A percentile compares a stretch with the other conserved stretches of the same genome.
phyloP scores from a whole-genome alignment of 2,113 vertebrate species.

The Dromas ardeola region DNA sequence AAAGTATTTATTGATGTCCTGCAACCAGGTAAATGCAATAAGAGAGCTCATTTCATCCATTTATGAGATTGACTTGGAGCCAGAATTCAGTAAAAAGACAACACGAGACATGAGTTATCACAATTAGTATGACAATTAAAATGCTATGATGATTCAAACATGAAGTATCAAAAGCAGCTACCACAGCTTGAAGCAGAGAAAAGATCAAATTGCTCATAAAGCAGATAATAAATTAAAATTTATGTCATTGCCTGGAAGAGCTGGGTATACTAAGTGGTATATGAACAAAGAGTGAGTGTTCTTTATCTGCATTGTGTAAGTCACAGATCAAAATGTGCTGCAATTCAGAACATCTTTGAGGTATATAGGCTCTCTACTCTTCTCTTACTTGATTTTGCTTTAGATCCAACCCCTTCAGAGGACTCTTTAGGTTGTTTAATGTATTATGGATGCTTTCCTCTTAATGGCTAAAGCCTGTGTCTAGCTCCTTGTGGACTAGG shows the following conservation, averaged over 20 bases:
- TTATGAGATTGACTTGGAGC: not conserved
- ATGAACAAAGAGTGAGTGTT: not conserved
- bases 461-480: not conserved
- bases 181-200: not conserved
- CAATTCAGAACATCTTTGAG: not conserved
- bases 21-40: not conserved
- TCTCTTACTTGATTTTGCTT: not conserved
- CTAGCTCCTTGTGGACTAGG: not conserved
- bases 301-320: not conserved
- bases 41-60: not conserved
- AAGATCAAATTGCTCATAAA: constrained; percentile 1
- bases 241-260: not conserved
- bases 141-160: not conserved
- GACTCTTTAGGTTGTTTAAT: not conserved
- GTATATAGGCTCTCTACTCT: not conserved
- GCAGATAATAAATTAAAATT: not conserved
- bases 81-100: not conserved
- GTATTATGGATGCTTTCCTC: not conserved
- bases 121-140: constrained; percentile 1
- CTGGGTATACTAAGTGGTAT: not conserved
- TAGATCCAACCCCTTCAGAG: not conserved
- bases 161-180: not conserved
- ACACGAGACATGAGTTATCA: not conserved
- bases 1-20: not conserved
- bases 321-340: not conserved